Evolutionary conservation across 2,113 vertebrate species (phyloP).

Genomic region (Planiliza haematocheilus): DNA sequence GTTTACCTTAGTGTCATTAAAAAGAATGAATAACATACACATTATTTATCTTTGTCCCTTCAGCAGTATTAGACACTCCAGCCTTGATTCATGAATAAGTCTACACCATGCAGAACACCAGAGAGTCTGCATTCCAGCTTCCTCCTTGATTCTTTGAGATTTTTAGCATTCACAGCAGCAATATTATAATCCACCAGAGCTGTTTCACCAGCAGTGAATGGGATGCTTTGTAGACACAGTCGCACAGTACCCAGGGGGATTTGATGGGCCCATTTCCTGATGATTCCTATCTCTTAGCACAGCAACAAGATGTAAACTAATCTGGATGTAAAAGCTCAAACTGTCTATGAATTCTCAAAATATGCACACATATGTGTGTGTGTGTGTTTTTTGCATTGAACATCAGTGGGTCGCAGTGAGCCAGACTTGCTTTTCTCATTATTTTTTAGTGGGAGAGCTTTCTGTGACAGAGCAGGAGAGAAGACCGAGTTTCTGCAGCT

Average conservation of each 20-base stretch:
- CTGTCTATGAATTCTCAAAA: constrained; percentile 47
- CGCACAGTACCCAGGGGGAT: constrained; percentile 55
- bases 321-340: constrained; percentile 61
- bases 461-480: constrained; percentile 44
- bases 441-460: constrained; percentile 15
- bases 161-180: constrained; percentile 63
- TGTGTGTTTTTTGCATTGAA: not conserved
- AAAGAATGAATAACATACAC: not conserved
- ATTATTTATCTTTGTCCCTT: not conserved
- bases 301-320: constrained; percentile 69
- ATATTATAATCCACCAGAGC: constrained; percentile 56
- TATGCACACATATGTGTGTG: not conserved
- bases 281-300: constrained; percentile 64
- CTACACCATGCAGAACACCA: constrained; percentile 19
- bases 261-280: constrained; percentile 63
- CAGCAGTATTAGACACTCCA: not conserved
- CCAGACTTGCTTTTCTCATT: constrained; percentile 42
- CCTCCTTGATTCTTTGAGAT: constrained; percentile 28
- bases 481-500: constrained; percentile 19
- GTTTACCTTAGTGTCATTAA: constrained; percentile 36
- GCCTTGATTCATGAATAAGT: constrained; percentile 23
- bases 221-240: constrained; percentile 61
- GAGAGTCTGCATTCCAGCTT: constrained; percentile 24
- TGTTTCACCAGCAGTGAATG: constrained; percentile 53
- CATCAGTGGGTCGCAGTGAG: constrained; percentile 31